Conservation (phyloP, 1,140 invertebrate genomes). For the Dolichoris vasculosae region DNA sequence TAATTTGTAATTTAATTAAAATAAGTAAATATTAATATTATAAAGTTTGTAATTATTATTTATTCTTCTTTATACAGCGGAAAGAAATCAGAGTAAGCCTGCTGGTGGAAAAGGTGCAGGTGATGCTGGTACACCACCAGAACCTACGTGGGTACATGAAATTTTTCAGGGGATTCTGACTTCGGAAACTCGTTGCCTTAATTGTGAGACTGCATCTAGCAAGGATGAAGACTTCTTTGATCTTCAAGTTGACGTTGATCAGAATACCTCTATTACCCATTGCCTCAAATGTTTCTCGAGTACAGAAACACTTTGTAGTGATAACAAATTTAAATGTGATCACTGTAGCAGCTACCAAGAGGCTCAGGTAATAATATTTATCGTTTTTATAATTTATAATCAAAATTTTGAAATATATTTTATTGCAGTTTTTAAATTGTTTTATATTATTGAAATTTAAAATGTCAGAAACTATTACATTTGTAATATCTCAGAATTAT, state of each 20-base stretch:
- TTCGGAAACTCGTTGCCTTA: slow-evolving; percentile 98
- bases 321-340: slow-evolving; percentile 99
- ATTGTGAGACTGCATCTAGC: slow-evolving; percentile 99
- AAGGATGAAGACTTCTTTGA: slow-evolving; percentile 99
- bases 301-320: slow-evolving; percentile 98
- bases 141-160: slow-evolving; percentile 99
- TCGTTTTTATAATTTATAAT: background rate
- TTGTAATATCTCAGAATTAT: background rate
- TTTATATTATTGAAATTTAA: too few species aligned
- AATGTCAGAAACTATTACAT: too few species aligned
- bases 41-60: slow-evolving; percentile 18
- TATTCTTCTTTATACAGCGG: slow-evolving; percentile 76
- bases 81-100: slow-evolving; percentile 83
- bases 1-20: slow-evolving; percentile 1
- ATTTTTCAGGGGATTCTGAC: slow-evolving; percentile 99
- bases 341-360: slow-evolving; percentile 99
- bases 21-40: background rate
- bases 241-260: slow-evolving; percentile 98
- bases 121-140: slow-evolving; percentile 78
- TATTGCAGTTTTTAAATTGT: too few species aligned
- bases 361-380: slow-evolving; percentile 82
- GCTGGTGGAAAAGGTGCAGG: slow-evolving; percentile 70
- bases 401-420: too few species aligned
- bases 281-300: slow-evolving; percentile 98
- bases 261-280: slow-evolving; percentile 99